These are phyloP conservation scores for Halcyon badia DNA, from an alignment of 2,797 vertebrate species.

Conservation along the genomic window DNA sequence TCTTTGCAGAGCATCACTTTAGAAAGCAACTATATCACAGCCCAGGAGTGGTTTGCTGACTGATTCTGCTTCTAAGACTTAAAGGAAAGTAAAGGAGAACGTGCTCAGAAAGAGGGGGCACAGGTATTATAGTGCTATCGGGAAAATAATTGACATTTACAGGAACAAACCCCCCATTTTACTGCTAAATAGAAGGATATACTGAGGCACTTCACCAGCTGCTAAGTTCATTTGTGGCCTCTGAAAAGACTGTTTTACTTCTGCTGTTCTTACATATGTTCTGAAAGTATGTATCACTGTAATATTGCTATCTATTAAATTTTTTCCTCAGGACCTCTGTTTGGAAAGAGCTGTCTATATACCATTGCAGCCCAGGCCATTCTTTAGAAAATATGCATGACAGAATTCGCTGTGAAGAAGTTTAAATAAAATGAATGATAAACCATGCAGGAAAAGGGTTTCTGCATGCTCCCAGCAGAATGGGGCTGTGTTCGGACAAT, in stretches of 20 bases:
- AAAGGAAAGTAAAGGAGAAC: not conserved
- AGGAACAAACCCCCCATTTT: not conserved
- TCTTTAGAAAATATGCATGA: not conserved
- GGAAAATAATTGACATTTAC: not conserved
- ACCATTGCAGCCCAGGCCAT: not conserved
- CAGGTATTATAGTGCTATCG: not conserved
- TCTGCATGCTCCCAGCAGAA: not conserved
- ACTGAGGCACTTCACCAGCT: not conserved
- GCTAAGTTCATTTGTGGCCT: not conserved
- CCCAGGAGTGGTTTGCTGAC: not conserved
- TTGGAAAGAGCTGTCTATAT: not conserved
- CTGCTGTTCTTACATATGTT: not conserved
- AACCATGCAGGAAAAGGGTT: not conserved
- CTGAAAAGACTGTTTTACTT: not conserved
- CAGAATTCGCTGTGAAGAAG: not conserved
- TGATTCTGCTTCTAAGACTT: not conserved
- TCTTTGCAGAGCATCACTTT: not conserved
- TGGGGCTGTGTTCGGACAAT: not conserved
- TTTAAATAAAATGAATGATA: not conserved
- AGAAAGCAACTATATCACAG: not conserved
- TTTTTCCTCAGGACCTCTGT: not conserved
- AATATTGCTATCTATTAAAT: not conserved
- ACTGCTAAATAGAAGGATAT: not conserved
- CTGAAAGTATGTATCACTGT: rapidly evolving
- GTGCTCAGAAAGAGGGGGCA: not conserved